These are phyloP conservation scores for Coluber constrictor DNA, from an alignment of 2,797 vertebrate species.

Conservation along the genomic window DNA sequence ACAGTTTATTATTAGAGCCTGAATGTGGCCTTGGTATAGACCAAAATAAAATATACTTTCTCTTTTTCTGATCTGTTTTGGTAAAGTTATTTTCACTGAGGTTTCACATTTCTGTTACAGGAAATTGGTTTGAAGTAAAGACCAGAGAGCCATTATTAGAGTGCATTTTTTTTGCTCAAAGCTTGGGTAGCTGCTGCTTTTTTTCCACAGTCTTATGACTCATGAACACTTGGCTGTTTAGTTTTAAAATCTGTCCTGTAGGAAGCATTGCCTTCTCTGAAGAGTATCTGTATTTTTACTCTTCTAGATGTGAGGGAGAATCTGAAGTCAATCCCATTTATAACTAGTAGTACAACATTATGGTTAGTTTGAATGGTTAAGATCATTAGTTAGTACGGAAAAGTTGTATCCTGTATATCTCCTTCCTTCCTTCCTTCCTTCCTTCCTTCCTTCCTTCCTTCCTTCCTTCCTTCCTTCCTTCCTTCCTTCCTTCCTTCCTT, in stretches of 20 bases:
- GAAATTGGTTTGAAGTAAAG: conserved; percentile 21
- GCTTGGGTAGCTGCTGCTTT: not conserved
- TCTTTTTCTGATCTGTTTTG: not conserved
- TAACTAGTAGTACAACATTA: not conserved
- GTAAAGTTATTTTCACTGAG: not conserved
- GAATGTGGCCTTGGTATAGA: not conserved
- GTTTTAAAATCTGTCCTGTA: not conserved
- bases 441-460: no score
- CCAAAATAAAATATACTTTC: not conserved
- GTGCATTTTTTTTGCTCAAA: conserved; percentile 14
- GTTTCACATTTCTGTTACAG: conserved; percentile 17
- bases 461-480: no score
- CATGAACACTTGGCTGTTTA: not conserved
- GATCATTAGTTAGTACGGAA: not conserved
- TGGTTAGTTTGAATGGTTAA: not conserved
- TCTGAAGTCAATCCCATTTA: not conserved
- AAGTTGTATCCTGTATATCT: not conserved
- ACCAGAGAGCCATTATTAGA: conserved; percentile 2
- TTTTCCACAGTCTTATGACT: conserved; percentile 3
- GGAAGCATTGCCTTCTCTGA: not conserved
- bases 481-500: no score
- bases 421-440: not conserved
- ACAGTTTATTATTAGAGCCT: not conserved
- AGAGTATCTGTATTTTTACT: not conserved
- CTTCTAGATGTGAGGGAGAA: not conserved